Conservation (phyloP, 1,140 invertebrate species). For the Agraylea sexmaculata region DNA sequence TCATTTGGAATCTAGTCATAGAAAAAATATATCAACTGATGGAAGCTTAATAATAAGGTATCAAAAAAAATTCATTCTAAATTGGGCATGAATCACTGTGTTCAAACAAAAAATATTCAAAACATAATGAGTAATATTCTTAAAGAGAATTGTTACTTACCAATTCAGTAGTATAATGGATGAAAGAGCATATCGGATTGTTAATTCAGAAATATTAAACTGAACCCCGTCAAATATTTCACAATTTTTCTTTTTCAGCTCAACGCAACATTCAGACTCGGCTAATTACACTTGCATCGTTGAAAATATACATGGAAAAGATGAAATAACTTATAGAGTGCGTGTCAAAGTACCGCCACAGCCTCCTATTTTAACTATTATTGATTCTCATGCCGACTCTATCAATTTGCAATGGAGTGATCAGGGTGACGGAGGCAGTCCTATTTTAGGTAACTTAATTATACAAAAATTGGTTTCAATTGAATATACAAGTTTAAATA, state of each 20-base stretch:
- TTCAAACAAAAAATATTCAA: too few species aligned
- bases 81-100: too few species aligned
- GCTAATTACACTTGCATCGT: conserved; percentile 87
- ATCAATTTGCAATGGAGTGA: conserved; percentile 56
- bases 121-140: too few species aligned
- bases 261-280: conserved; percentile 62
- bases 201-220: too few species aligned
- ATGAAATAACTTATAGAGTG: conserved; percentile 68
- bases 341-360: conserved; percentile 58
- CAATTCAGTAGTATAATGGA: too few species aligned
- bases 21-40: conserved; percentile 51
- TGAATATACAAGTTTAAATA: too few species aligned
- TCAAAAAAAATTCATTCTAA: too few species aligned
- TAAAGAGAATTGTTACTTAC: too few species aligned
- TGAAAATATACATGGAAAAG: conserved; percentile 71
- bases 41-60: conserved; percentile 64
- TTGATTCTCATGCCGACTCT: conserved; percentile 57
- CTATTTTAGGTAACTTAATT: conserved; percentile 43
- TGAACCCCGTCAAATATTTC: background rate
- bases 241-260: conserved; percentile 23
- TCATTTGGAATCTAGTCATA: conserved; percentile 53
- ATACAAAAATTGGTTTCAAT: too few species aligned
- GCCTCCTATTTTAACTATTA: conserved; percentile 51
- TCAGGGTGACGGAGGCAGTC: conserved; percentile 57
- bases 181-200: too few species aligned